Evolutionary conservation across 2,113 vertebrate genomes (phyloP), one percentile per base, ranked within the genome.

Genomic region (Nerophis ophidion): DNA sequence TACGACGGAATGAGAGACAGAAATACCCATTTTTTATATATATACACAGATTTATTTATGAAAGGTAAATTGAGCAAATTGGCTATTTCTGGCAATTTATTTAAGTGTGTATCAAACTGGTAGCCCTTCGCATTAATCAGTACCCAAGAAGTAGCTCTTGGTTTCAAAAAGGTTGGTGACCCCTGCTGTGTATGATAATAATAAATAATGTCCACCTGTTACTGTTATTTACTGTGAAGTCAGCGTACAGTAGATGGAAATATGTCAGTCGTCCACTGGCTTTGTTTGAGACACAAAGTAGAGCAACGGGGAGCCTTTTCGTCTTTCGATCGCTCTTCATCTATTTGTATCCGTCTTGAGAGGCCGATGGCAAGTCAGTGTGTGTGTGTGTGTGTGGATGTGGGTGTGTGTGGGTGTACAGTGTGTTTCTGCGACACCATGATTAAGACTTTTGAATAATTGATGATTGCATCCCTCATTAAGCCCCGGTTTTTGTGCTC

Each of bases 361-460:
- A 70, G 36, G 48, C 48, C 50, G n/a, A 50, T 62, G 53, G 57
- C 60, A 66, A 53, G 8, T 48, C 35, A 56, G 42, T 35, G 57
- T 65, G 53, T 48, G 48, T 42, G 63, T 48, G 12, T 63, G 47
- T 55, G 15, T 68, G 49, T 54, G 10, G 13, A 19, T 65, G 50
- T 54, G 38, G 8, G 45, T 46, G 50, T 68, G 66, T 87, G 72
- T 87, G 72, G 19, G 19, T 26, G 19, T 26, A 72, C 81, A 68
- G 68, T 42, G 52, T 55, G 35, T n/a, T 65, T 44, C 48, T 48
- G 65, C 53, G 35, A 79, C 79, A 78, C 71, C 66, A 67, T 84
- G 87, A 87, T 88, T 86, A 86, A 81, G 75, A 80, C 77, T 85
- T 86, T 81, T 87, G 81, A 89, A 89, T 90, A 87, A 89, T 85